Conservation (phyloP, 2,888 invertebrate genomes). For the Agrotis puta region DNA sequence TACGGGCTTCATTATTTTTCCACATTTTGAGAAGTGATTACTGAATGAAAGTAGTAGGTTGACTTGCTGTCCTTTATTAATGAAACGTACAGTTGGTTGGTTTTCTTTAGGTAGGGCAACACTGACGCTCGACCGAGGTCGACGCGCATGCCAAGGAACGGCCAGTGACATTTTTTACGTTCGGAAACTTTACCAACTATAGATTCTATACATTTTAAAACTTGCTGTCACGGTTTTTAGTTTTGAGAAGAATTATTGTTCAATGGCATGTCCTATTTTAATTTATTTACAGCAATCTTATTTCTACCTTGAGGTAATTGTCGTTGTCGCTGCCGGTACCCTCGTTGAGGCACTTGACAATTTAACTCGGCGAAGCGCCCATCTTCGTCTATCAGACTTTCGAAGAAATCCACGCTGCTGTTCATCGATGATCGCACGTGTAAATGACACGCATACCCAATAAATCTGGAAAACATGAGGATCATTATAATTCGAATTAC, state of each 20-base stretch:
- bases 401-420: slow-evolving; percentile 92
- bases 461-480: slow-evolving; percentile 76
- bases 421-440: slow-evolving; percentile 87
- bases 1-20: not conserved
- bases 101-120: slow-evolving; percentile 34
- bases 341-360: slow-evolving; percentile 81
- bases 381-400: slow-evolving; percentile 92
- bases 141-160: slow-evolving; percentile 41
- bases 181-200: slow-evolving; percentile 46
- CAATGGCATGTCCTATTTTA: slow-evolving; percentile 2
- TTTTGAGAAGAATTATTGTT: not conserved
- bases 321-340: slow-evolving; percentile 74
- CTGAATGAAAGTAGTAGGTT: not conserved
- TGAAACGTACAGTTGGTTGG: slow-evolving; percentile 8
- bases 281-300: slow-evolving; percentile 7
- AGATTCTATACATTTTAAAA: not conserved
- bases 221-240: not conserved
- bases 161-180: slow-evolving; percentile 50
- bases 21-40: not conserved
- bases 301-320: slow-evolving; percentile 78
- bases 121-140: slow-evolving; percentile 45
- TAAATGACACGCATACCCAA: slow-evolving; percentile 88
- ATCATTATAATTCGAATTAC: not conserved
- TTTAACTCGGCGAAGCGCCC: slow-evolving; percentile 86
- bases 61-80: not conserved